A percentile compares a stretch with the other conserved stretches of the same genome.
These are phyloP conservation scores for Solenodon paradoxus DNA, from an alignment of 2,113 vertebrate genomes.

Conservation along the genomic window DNA sequence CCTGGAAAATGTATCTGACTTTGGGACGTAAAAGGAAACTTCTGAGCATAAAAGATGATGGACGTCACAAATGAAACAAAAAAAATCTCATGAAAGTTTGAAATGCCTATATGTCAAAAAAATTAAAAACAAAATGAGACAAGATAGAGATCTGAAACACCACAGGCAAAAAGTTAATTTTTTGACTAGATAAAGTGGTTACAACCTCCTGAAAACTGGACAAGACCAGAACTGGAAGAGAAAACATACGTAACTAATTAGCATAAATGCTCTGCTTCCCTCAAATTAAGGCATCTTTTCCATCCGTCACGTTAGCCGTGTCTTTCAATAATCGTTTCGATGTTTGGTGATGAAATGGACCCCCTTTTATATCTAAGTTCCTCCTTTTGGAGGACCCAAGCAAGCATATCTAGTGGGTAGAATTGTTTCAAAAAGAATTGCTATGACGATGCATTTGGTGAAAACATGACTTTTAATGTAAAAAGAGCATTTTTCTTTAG, in stretches of 20 bases:
- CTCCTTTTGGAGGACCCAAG: not conserved
- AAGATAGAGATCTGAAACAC: not conserved
- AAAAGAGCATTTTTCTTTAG: not conserved
- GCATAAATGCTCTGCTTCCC: not conserved
- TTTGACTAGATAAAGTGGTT: not conserved
- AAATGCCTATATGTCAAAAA: not conserved
- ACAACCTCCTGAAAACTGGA: not conserved
- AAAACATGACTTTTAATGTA: not conserved
- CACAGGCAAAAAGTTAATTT: conserved; percentile 16
- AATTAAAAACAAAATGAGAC: not conserved
- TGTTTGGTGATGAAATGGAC: not conserved
- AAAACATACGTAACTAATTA: not conserved
- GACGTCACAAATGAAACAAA: not conserved
- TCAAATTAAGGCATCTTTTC: not conserved
- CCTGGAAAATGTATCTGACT: not conserved
- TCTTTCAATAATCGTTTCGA: not conserved
- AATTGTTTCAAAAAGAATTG: not conserved
- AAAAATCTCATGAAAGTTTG: conserved; percentile 5
- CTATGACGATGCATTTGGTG: not conserved
- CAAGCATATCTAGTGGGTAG: not conserved
- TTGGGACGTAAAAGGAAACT: conserved; percentile 28
- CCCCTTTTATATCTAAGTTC: not conserved
- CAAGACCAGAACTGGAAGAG: not conserved
- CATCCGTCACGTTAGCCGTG: not conserved
- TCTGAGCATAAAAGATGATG: not conserved